Base-by-base conservation (phyloP, 2,797 vertebrate species). In the Florisuga fusca region DNA sequence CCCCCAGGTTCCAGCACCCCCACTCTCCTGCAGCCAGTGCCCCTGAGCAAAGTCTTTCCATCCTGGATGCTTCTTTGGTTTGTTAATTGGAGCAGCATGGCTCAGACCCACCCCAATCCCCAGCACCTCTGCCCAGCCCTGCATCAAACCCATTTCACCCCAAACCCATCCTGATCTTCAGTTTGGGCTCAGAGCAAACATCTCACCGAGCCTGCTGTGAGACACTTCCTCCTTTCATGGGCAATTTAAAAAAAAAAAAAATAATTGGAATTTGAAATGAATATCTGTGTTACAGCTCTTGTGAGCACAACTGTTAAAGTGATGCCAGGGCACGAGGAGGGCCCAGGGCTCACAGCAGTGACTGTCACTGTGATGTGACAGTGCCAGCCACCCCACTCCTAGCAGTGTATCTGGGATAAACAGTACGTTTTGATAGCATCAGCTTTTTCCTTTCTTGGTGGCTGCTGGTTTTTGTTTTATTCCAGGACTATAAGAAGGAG, bases 401-500 rank as follows among this genome's bases (percentile, higher is more conserved):
- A 62, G n/a, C 73, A 23, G n/a, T 17, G 64, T 45, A 69, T 73
- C 63, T 62, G 75, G 89, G 78, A 17, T 43, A 80, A 93, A 74
- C 34, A 63, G 38, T 3, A 54, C 5, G 1, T 50, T 84, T 43
- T 33, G 72, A 92, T 78, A 54, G 45, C 69, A 58, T 15, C 89
- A 87, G 84, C 63, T 66, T 62, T 77, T 59, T 23, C 73, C 31
- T 81, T 79, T 48, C 61, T 33, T 22, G 4, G 27, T 55, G 58
- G 36, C 21, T 67, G 78, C 66, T 48, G 74, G 25, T 33, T 87
- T 87, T 50, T 91, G 67, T 54, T 91, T 63, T 33, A 31, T 50
- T 46, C 72, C 83, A 90, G 72, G 33, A 61, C 31, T 64, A 67
- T 41, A 45, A 51, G 87, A 90, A 87, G 84, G 72, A 95, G 84